Percentiles rank a stretch among this genome's conserved stretches.
Evolutionary conservation across 2,888 invertebrate species (phyloP).

Genomic region (Pterobdella sp.): DNA sequence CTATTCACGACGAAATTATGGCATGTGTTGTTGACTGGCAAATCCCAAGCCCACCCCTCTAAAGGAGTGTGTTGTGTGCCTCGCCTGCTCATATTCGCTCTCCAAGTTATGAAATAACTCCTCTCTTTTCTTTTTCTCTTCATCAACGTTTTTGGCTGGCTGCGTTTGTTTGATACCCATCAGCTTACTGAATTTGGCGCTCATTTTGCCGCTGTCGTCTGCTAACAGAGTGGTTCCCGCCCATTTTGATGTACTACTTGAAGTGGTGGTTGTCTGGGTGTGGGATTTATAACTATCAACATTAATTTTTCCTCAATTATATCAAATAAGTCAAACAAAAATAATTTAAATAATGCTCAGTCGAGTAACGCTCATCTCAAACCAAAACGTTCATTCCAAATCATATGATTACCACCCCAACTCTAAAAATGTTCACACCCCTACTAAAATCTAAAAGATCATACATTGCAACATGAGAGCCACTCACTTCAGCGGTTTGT

Average conservation of each 20-base stretch:
- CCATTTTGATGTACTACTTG: conserved; percentile 40
- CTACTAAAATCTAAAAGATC: conserved; percentile 22
- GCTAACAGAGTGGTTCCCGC: conserved; percentile 69
- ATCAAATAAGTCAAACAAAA: too few species aligned
- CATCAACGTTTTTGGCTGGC: conserved; percentile 31
- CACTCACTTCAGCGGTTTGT: conserved; percentile 13
- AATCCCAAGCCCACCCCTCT: conserved; percentile 58
- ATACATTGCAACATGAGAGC: background rate
- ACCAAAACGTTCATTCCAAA: background rate
- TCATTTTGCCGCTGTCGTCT: conserved; percentile 82
- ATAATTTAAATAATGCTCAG: background rate
- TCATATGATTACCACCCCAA: background rate
- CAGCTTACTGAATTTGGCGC: conserved; percentile 82
- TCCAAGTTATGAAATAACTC: conserved; percentile 88
- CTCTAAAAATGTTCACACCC: background rate
- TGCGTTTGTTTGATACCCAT: conserved; percentile 64
- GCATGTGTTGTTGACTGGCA: conserved; percentile 21
- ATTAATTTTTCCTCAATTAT: background rate
- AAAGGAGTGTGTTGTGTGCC: conserved; percentile 91
- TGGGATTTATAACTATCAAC: too few species aligned
- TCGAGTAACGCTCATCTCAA: background rate
- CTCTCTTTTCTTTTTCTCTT: conserved; percentile 49
- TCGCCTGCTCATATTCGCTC: conserved; percentile 88
- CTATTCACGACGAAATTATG: too few species aligned
- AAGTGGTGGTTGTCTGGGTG: background rate